These are phyloP conservation scores for Chironomus striatipennis DNA, from an alignment of 1,140 invertebrate genomes.

Conservation along the genomic window DNA sequence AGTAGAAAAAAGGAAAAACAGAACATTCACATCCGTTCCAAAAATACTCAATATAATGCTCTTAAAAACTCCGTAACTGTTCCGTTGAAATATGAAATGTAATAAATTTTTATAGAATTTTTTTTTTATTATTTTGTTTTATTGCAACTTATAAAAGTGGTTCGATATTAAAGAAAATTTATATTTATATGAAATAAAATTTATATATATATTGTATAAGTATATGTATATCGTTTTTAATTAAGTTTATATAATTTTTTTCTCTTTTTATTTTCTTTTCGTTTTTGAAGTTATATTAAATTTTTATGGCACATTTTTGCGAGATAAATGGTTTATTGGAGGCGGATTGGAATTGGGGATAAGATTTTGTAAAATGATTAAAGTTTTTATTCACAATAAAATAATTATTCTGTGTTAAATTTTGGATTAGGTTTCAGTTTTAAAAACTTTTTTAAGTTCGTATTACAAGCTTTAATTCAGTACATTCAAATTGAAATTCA, in stretches of 20 bases:
- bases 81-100: conserved; percentile 13
- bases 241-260: conserved; percentile 14
- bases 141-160: conserved; percentile 13
- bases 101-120: conserved; percentile 15
- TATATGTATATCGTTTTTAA: conserved; percentile 1
- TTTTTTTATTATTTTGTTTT: conserved; percentile 15
- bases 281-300: not conserved
- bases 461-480: no score
- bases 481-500: no score
- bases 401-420: no score
- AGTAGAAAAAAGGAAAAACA: not conserved
- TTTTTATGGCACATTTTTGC: no score
- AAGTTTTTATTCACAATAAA: no score
- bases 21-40: conserved; percentile 6
- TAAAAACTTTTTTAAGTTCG: no score
- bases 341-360: no score
- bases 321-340: no score
- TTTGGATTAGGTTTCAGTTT: no score
- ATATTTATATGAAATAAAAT: not conserved
- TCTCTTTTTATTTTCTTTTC: not conserved
- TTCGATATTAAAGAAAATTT: not conserved
- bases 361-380: no score
- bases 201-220: not conserved
- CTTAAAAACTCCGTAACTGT: conserved; percentile 4
- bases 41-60: not conserved